phyloP scores from a whole-genome alignment of 2,797 vertebrate species.

The Amniataba percoides region DNA sequence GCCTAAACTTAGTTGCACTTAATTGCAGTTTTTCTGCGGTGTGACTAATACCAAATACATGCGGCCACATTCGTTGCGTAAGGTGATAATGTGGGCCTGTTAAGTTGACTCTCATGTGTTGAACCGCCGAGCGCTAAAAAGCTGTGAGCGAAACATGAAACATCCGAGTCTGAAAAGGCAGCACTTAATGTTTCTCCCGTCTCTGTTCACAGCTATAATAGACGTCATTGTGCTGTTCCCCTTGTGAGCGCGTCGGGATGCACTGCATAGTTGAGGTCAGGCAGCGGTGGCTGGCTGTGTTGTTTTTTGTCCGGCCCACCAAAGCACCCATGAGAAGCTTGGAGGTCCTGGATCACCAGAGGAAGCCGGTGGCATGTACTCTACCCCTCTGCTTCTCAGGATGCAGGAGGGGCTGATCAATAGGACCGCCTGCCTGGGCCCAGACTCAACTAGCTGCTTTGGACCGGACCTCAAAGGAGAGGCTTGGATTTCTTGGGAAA shows the following conservation, averaged over 20 bases:
- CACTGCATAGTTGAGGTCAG: constrained; percentile 66
- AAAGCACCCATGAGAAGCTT: constrained; percentile 63
- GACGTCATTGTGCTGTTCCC: constrained; percentile 54
- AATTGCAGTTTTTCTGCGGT: constrained; percentile 28
- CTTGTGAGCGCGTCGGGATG: constrained; percentile 47
- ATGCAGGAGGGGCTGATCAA: constrained; percentile 63
- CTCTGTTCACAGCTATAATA: constrained; percentile 27
- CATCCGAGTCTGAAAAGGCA: constrained; percentile 1
- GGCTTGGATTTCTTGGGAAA: constrained; percentile 80
- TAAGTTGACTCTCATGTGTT: constrained; percentile 2
- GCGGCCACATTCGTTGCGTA: constrained; percentile 8
- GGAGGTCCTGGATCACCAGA: constrained; percentile 61
- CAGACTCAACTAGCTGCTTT: constrained; percentile 69
- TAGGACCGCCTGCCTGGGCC: constrained; percentile 64
- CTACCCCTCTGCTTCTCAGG: constrained; percentile 65
- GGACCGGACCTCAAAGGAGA: constrained; percentile 78
- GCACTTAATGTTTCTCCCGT: constrained; percentile 20
- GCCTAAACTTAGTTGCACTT: constrained; percentile 7
- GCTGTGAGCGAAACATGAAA: constrained; percentile 16
- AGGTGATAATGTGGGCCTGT: constrained; percentile 2
- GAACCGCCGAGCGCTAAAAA: neutral
- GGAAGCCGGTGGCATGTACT: constrained; percentile 53
- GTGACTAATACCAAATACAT: constrained; percentile 26
- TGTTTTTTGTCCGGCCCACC: constrained; percentile 59
- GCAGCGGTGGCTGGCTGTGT: constrained; percentile 50